Conservation (phyloP, 2,888 invertebrate genomes). For the Malthinus seriepunctatus region DNA sequence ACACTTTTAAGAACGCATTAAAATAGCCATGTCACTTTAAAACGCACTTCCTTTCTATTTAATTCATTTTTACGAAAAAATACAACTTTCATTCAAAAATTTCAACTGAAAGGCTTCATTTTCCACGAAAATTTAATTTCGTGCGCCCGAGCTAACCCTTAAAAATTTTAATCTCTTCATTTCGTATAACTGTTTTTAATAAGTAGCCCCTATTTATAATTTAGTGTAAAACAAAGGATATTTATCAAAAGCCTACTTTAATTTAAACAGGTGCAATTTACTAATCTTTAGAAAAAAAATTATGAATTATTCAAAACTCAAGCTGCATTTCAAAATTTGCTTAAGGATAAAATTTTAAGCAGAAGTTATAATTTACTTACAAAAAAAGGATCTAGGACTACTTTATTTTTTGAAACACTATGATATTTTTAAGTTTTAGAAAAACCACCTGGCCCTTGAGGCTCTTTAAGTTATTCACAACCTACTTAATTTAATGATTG, state of each 20-base stretch:
- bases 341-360: slow-evolving; percentile 3
- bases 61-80: too few relatives aligned
- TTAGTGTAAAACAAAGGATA: not conserved
- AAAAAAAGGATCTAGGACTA: not conserved
- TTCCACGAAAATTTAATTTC: too few relatives aligned
- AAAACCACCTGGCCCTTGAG: slow-evolving; percentile 10
- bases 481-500: slow-evolving; percentile 7
- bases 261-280: slow-evolving; percentile 7
- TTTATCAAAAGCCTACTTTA: not conserved
- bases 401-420: slow-evolving; percentile 3
- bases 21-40: too few relatives aligned
- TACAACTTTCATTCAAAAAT: too few relatives aligned
- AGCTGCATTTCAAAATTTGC: slow-evolving; percentile 7
- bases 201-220: not conserved
- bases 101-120: too few relatives aligned
- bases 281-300: not conserved
- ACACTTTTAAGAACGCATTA: too few relatives aligned
- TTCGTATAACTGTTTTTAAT: too few relatives aligned
- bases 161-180: too few relatives aligned
- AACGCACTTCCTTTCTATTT: too few relatives aligned
- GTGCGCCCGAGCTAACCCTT: too few relatives aligned
- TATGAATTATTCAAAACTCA: slow-evolving; percentile 16
- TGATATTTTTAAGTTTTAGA: slow-evolving; percentile 6
- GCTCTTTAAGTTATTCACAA: not conserved
- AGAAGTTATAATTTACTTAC: slow-evolving; percentile 7